Conservation (phyloP, 2,113 vertebrate genomes). For the Odobenus rosmarus region DNA sequence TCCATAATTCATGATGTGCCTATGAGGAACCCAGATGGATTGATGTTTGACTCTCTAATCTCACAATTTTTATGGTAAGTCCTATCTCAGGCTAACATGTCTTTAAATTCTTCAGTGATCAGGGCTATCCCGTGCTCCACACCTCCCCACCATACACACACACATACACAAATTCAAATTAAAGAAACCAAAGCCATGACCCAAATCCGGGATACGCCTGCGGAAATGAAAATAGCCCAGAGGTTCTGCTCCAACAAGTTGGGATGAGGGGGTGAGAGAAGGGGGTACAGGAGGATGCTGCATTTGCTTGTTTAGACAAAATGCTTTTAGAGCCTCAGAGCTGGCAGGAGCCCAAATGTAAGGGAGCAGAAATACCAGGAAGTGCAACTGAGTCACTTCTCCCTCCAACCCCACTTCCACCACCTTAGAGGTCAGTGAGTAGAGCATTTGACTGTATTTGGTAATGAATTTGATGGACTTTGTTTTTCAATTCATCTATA, state of each 20-base stretch:
- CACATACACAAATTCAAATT: background rate
- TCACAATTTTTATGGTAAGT: background rate
- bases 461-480: constrained; percentile 5
- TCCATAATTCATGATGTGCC: background rate
- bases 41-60: background rate
- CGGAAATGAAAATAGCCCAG: background rate
- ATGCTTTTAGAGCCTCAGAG: constrained; percentile 7
- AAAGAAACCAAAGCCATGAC: background rate
- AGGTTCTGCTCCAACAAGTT: background rate
- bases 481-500: constrained; percentile 40
- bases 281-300: background rate
- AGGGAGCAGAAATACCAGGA: background rate
- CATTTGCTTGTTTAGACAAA: background rate
- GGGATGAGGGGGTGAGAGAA: background rate
- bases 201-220: background rate
- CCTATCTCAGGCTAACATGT: background rate
- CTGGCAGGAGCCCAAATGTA: background rate
- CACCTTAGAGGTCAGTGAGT: background rate
- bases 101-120: background rate
- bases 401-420: background rate
- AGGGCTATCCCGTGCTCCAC: background rate
- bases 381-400: background rate
- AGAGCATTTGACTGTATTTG: background rate
- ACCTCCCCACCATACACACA: background rate
- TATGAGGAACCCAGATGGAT: background rate